These are phyloP conservation scores for Adelosebastes latens DNA, from an alignment of 2,797 vertebrate genomes.

Conservation along the genomic window DNA sequence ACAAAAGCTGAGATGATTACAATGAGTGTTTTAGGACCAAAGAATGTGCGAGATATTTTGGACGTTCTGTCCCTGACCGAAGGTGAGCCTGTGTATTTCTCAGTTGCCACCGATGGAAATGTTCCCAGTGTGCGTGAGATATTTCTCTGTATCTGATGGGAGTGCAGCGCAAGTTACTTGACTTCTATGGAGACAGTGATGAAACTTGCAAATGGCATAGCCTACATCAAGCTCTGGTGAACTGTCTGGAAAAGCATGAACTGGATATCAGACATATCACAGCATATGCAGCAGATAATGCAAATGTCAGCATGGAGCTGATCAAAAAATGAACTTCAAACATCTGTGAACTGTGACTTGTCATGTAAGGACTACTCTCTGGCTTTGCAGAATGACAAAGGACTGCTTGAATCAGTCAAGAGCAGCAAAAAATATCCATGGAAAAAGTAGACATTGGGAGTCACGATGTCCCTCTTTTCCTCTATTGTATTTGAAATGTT, in stretches of 20 bases:
- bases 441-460: neutral
- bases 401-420: constrained; percentile 2
- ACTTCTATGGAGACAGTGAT: neutral
- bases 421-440: constrained; percentile 9
- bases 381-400: constrained; percentile 17
- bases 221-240: neutral
- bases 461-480: neutral
- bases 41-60: neutral
- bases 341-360: constrained; percentile 1
- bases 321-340: neutral
- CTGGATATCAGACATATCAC: neutral
- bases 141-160: neutral
- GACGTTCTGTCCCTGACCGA: neutral
- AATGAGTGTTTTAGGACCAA: neutral
- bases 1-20: neutral
- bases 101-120: neutral
- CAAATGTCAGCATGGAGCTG: neutral
- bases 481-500: neutral
- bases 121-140: neutral
- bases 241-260: neutral
- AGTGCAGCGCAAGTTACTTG: neutral
- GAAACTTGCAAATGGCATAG: neutral
- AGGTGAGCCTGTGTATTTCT: neutral
- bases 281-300: neutral
- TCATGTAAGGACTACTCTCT: constrained; percentile 7